Evolutionary conservation across 2,797 vertebrate species (phyloP), one percentile per base, ranked within the genome.

Genomic region (Remorina albescens): DNA sequence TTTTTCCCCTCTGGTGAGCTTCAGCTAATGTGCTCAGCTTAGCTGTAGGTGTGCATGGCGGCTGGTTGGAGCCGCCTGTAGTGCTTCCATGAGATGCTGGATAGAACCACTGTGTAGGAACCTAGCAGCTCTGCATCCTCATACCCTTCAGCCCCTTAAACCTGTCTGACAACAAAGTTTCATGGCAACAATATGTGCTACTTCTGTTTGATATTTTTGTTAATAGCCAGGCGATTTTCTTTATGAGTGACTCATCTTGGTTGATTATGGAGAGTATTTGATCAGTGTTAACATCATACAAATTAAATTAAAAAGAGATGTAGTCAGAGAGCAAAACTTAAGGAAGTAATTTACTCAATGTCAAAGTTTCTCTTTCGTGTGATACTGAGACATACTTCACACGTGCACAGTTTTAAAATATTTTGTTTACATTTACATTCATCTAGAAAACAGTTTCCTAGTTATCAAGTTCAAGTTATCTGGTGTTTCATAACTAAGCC

Each of bases 21-120:
- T 84, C 51, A 54, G 72, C 76, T 91, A 89, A 90, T 86, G 86
- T 89, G 89, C 74, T 88, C 68, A 83, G 55, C 80, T 75, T 67
- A 63, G 79, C 86, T 74, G 71, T 69, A 76, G 82, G 80, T 86
- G 83, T 78, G 73, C 65, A 36, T 50, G 36, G 71, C 21, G 56
- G 60, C 73, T 83, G 65, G 68, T 60, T 80, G 67, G 60, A 73
- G 72, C 66, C 74, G 62, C 76, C 67, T 88, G 53, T 63, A 50
- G 83, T 70, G 79, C 74, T 74, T 79, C 62, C 67, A 76, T 57
- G 57, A 42, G 47, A 67, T 66, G 60, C 63, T 61, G 70, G 44
- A 80, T 74, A 67, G 68, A 85, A 76, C 56, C 77, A 66, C 23
- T 80, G 64, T 55, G 54, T 54, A 67, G 61, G 74, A 83, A 82